Percentiles rank a stretch among this genome's conserved stretches.
phyloP scores from a whole-genome alignment of 2,888 invertebrate species.

The Abrostola triplasia region DNA sequence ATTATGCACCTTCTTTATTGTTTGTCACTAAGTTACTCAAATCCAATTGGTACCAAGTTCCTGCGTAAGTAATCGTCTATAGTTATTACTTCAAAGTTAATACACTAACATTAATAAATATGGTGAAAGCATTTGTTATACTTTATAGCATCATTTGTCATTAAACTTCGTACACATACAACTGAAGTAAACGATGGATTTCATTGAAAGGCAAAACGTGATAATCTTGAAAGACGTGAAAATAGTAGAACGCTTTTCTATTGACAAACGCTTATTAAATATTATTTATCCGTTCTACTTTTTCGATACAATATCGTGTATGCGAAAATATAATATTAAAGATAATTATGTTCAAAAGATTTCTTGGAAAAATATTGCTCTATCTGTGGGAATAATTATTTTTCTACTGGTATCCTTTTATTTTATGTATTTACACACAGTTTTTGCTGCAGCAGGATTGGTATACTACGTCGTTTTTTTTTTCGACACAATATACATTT shows the following conservation, averaged over 20 bases:
- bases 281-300: conserved; percentile 37
- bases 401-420: conserved; percentile 14
- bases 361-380: conserved; percentile 21
- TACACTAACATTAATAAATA: too few relatives aligned
- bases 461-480: not conserved
- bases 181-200: too few relatives aligned
- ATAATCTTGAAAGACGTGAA: conserved; percentile 1
- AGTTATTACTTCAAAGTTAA: too few relatives aligned
- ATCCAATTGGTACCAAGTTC: too few relatives aligned
- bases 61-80: too few relatives aligned
- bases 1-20: too few relatives aligned
- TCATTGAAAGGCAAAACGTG: not conserved
- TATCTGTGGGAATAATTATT: conserved; percentile 4
- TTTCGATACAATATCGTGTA: conserved; percentile 13
- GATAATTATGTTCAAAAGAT: conserved; percentile 18
- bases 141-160: too few relatives aligned
- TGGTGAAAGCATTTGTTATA: too few relatives aligned
- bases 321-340: conserved; percentile 33
- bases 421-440: conserved; percentile 8
- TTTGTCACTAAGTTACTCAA: too few relatives aligned
- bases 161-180: too few relatives aligned
- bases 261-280: conserved; percentile 18
- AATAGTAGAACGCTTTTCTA: not conserved
- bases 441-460: not conserved
- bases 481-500: not conserved